phyloP scores from a whole-genome alignment of 2,113 vertebrate genomes.

The Mohoua ochrocephala region DNA sequence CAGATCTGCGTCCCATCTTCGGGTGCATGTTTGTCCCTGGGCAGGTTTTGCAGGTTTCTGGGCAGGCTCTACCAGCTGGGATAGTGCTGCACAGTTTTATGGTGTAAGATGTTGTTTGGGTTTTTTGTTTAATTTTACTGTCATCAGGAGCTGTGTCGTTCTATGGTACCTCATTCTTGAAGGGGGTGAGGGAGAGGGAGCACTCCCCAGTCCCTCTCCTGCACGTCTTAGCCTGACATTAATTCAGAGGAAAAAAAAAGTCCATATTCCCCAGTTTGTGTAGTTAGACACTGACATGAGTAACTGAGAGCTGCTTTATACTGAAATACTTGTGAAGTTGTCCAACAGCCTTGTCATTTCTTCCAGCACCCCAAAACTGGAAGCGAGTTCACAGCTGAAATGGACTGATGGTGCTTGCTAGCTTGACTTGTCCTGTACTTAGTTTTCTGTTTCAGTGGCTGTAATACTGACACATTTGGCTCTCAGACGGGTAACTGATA shows the following conservation, averaged over 20 bases:
- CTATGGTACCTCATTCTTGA: background rate
- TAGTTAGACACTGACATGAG: background rate
- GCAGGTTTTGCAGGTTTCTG: background rate
- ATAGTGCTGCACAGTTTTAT: background rate
- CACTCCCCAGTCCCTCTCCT: background rate
- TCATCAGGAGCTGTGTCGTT: background rate
- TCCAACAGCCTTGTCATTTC: background rate
- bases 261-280: background rate
- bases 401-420: background rate
- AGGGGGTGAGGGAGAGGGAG: background rate
- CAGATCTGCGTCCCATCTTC: accelerated
- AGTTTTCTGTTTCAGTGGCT: background rate
- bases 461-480: background rate
- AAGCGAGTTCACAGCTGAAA: background rate
- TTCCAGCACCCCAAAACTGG: background rate
- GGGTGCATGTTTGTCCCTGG: background rate
- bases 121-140: background rate
- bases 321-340: background rate
- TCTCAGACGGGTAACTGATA: background rate
- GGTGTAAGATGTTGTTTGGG: background rate
- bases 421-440: background rate
- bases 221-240: background rate
- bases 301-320: background rate
- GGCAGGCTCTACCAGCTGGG: background rate
- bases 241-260: background rate